Evolutionary conservation across 2,888 invertebrate species (phyloP), one percentile per base, ranked within the genome.

Genomic region (Galerucella nymphaeae): DNA sequence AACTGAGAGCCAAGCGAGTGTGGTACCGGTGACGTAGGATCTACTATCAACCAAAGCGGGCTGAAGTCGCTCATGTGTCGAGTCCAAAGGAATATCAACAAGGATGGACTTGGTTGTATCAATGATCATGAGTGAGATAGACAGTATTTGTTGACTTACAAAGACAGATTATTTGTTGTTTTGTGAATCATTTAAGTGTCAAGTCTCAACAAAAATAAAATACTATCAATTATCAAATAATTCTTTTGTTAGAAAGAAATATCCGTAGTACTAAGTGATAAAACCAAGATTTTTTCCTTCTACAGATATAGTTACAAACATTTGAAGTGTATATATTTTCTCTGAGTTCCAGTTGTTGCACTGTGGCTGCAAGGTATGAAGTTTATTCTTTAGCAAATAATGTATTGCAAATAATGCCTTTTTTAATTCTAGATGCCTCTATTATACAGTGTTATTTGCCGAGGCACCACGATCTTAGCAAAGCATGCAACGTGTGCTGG

Each of bases 401-500:
- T 62, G 48, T 41, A 48, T 72, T 59, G 38, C 0, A 20, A 11
- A 16, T 18, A 9, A 11, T 13, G 16, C 16, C 11, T 42, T 61
- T 42, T 5, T 77, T 9, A 30, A 38, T 83, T 84, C 76, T 75
- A 86, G 86, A 98, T 98, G 98, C 96, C 97, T 72, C 92, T 98
- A 81, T 88, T 98, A 77, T 98, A 95, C 86, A 93, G 95, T 84
- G 95, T 97, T 42, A 93, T 98, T 77, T 92, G 97, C 16, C 90
- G 97, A 75, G 96, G 96, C 70, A 92, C 91, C 58, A 93, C 94
- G 0, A 92, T 98, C 65, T 89, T 98, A 66, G 94, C 96, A 4
- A 96, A 97, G 87, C 94, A 95, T 90, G 97, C 98, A 2, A 92
- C 94, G 63, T 97, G 96, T 86, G 92, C 94, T 74, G 98, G 98